Evolutionary conservation across 2,797 vertebrate species (phyloP), one percentile per base, ranked within the genome.

Genomic region (Gymnopithys bicolor): DNA sequence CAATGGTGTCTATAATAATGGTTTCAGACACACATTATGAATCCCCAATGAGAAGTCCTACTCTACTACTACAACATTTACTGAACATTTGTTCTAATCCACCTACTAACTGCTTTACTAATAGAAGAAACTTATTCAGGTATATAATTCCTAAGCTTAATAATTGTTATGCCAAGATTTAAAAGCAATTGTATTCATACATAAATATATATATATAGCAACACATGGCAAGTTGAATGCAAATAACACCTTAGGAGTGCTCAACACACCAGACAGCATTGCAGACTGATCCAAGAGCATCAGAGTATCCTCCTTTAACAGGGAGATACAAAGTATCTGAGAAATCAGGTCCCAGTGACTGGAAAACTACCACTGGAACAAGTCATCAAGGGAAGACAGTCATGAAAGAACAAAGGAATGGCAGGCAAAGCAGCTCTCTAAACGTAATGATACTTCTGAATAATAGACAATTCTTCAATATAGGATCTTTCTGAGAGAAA

Each of bases 91-190:
- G 0, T 81, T 81, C 71, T 81, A 84, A 58, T 53, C 41, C 62
- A 77, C 48, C 75, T 63, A 85, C 78, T 85, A 93, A 82, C 41
- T 51, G 53, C 58, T 56, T 73, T 55, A 43, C 56, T 88, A 89
- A 86, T 41, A 21, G 37, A 87, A 74, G 39, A 95, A 93, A 83
- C 5, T 46, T 63, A 77, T 66, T 77, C 68, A 6, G 7, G 37
- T 92, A 53, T 28, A 15, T 45, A 43, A 82, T 33, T 59, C 30
- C 59, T 63, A 79, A 23, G 25, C 60, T 56, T 90, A n/a, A 67
- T 90, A 87, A 91, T 86, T 70, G 85, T 46, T 70, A 87, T 59
- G 35, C 11, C 27, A 90, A 27, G 43, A 90, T 87, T 88, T 55
- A 92, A 90, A 93, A 83, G 60, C 39, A 63, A 46, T 13, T 82